These are phyloP conservation scores for Lottia scabra DNA, from an alignment of 2,888 invertebrate genomes.

Conservation along the genomic window DNA sequence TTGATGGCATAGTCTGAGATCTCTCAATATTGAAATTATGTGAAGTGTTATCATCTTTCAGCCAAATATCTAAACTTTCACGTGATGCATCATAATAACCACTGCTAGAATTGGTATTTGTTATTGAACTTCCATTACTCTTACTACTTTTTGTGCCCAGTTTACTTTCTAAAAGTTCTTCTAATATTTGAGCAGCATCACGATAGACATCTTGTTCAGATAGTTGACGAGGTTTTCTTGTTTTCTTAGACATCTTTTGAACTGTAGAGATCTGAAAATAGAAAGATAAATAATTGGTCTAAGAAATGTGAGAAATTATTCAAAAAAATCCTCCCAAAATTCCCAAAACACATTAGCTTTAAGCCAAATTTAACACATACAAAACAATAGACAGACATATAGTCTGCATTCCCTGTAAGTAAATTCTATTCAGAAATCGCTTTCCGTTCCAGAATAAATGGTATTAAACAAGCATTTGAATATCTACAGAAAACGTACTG, in stretches of 20 bases:
- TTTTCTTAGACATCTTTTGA: background rate
- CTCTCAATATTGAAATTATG: constrained; percentile 5
- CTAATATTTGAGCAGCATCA: constrained; percentile 50
- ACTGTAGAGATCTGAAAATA: background rate
- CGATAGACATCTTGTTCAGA: constrained; percentile 41
- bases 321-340: no score
- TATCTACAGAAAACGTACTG: no score
- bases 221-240: background rate
- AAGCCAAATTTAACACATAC: no score
- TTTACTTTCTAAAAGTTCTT: constrained; percentile 47
- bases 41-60: background rate
- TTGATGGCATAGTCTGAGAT: constrained; percentile 17
- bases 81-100: constrained; percentile 14
- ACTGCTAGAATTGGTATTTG: constrained; percentile 7
- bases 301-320: no score
- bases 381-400: no score
- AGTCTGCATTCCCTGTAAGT: no score
- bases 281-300: background rate
- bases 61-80: constrained; percentile 3
- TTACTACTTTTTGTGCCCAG: constrained; percentile 20
- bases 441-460: no score
- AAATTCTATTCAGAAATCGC: no score
- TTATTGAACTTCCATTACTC: background rate
- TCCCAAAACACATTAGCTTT: no score
- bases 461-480: no score